phyloP scores from a whole-genome alignment of 2,888 invertebrate species.

The Mesoligia furuncula region DNA sequence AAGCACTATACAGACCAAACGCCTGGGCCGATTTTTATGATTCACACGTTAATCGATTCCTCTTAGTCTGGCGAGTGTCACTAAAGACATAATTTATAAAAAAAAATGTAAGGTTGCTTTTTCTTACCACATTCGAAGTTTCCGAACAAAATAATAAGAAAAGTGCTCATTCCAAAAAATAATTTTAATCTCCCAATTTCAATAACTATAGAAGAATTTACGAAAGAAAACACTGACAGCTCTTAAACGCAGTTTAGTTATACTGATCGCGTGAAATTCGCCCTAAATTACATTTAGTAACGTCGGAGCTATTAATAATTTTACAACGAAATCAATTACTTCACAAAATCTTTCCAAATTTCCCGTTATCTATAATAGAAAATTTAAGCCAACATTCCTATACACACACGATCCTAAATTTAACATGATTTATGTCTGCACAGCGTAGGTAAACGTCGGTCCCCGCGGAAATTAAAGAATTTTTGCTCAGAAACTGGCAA shows the following conservation, averaged over 20 bases:
- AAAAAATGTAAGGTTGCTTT: no score
- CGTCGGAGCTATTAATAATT: background rate
- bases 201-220: background rate
- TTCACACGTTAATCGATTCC: no score
- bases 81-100: background rate
- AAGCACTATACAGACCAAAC: no score
- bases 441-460: slow-evolving; percentile 43
- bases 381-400: slow-evolving; percentile 27
- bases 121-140: background rate
- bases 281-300: background rate
- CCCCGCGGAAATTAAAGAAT: slow-evolving; percentile 66
- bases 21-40: no score
- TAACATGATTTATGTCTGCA: slow-evolving; percentile 56
- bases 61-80: no score
- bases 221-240: background rate
- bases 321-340: background rate
- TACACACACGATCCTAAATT: slow-evolving; percentile 29
- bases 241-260: background rate
- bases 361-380: slow-evolving; percentile 31
- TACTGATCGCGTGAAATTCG: background rate
- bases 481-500: slow-evolving; percentile 54
- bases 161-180: background rate
- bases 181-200: background rate
- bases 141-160: no score
- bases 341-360: slow-evolving; percentile 4